Evolutionary conservation across 2,888 invertebrate species (phyloP).

Genomic region (Seira musarum): DNA sequence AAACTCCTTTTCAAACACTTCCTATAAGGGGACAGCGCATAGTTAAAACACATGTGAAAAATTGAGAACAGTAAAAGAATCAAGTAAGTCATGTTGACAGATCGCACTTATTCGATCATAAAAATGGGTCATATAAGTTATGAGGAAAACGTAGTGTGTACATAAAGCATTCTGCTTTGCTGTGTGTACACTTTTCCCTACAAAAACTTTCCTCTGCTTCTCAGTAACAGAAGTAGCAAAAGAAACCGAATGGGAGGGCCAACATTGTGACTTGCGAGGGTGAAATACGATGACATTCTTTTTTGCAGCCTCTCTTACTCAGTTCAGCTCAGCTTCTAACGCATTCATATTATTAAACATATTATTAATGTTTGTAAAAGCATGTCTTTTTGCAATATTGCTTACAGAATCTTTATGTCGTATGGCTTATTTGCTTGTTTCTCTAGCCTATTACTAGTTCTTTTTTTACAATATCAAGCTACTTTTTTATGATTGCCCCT

Average conservation of each 20-base stretch:
- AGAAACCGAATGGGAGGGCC: background rate
- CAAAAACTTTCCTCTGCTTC: background rate
- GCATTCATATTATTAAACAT: background rate
- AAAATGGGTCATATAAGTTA: constrained; percentile 51
- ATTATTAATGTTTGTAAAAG: background rate
- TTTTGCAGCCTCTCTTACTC: background rate
- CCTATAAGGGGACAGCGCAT: background rate
- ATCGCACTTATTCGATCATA: constrained; percentile 61
- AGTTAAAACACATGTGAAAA: background rate
- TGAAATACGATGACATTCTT: background rate
- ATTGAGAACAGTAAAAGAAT: background rate
- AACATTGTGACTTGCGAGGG: background rate
- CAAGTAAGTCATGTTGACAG: constrained; percentile 56
- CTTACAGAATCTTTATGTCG: background rate
- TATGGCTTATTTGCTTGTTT: background rate
- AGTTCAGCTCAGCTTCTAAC: background rate
- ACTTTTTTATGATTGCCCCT: background rate
- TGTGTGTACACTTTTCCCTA: too few species aligned
- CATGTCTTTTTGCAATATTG: background rate
- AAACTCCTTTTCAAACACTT: constrained; percentile 2
- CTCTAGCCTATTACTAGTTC: background rate
- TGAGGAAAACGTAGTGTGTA: background rate
- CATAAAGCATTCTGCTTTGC: too few species aligned
- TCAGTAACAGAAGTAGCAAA: background rate
- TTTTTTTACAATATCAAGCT: background rate